Conservation (phyloP, 2,888 invertebrate genomes). For the Marasmarcha lunaedactyla region DNA sequence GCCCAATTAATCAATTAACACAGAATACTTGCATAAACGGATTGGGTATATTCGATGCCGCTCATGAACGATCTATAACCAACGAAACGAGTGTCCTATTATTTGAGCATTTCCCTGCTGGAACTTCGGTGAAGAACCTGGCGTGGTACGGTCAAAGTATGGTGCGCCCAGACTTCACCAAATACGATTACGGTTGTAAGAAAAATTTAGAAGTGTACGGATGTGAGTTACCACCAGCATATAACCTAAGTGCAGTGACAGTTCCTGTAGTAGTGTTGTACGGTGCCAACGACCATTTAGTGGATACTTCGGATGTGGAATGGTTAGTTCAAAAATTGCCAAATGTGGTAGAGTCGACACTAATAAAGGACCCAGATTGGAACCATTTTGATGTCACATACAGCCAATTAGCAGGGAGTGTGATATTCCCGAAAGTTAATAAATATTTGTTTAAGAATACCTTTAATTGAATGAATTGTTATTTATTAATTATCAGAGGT, state of each 20-base stretch:
- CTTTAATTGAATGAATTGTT: too few species aligned
- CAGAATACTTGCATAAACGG: slow-evolving; percentile 23
- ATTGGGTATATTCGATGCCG: slow-evolving; percentile 25
- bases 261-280: slow-evolving; percentile 35
- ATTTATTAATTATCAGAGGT: too few species aligned
- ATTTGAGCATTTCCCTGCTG: slow-evolving; percentile 37
- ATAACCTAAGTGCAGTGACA: slow-evolving; percentile 29
- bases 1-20: slow-evolving; percentile 25
- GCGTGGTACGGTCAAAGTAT: slow-evolving; percentile 39
- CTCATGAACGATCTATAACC: slow-evolving; percentile 33
- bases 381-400: slow-evolving; percentile 31
- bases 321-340: slow-evolving; percentile 64
- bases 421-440: slow-evolving; percentile 23
- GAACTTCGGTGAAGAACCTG: slow-evolving; percentile 34
- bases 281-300: slow-evolving; percentile 65
- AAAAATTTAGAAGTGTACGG: slow-evolving; percentile 34
- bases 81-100: slow-evolving; percentile 25
- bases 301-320: slow-evolving; percentile 67
- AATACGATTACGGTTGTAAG: slow-evolving; percentile 36
- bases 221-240: slow-evolving; percentile 28
- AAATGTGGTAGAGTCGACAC: slow-evolving; percentile 61
- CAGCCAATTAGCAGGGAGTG: slow-evolving; percentile 23
- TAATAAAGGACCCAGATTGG: slow-evolving; percentile 56
- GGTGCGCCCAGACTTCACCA: slow-evolving; percentile 25
- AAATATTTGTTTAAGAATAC: too few species aligned